phyloP scores from a whole-genome alignment of 2,113 vertebrate genomes.

The Vicugna pacos region DNA sequence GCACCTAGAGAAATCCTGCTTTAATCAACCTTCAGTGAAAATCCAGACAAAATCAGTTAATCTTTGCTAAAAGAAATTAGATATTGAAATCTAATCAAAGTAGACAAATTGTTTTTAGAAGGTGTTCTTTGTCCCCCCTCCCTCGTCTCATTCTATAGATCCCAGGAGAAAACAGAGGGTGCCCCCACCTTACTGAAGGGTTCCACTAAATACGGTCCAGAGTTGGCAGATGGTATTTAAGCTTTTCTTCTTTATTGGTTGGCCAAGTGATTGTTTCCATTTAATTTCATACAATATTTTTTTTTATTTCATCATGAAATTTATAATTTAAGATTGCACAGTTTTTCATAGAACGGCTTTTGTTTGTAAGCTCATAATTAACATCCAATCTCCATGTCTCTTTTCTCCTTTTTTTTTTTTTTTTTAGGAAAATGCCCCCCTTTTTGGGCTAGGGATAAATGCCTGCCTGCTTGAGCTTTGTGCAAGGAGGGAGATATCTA shows the following conservation, averaged over 20 bases:
- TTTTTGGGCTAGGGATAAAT: too few species aligned
- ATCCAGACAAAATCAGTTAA: background rate
- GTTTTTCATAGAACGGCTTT: conserved; percentile 15
- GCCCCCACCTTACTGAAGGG: conserved; percentile 88
- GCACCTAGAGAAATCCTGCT: background rate
- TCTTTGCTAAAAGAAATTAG: conserved; percentile 59
- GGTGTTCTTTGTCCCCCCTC: background rate
- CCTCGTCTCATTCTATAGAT: conserved; percentile 80
- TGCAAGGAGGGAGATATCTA: too few species aligned
- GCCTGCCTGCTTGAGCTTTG: too few species aligned
- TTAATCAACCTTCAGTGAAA: conserved; percentile 34
- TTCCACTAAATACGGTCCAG: conserved; percentile 88
- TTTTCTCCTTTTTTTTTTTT: too few species aligned
- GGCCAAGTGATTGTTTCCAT: conserved; percentile 86
- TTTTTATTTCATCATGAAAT: background rate
- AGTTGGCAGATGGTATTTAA: conserved; percentile 92
- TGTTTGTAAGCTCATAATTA: background rate
- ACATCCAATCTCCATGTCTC: background rate
- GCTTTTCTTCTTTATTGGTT: conserved; percentile 90
- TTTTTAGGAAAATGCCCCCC: too few species aligned
- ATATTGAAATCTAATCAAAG: conserved; percentile 44
- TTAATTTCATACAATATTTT: background rate
- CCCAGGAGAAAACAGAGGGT: conserved; percentile 89
- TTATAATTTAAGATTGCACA: background rate
- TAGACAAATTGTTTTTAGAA: conserved; percentile 39